Percentiles rank a stretch among this genome's conserved stretches.
Conservation (phyloP, 2,113 vertebrate species). For the Phyllostomus discolor region DNA sequence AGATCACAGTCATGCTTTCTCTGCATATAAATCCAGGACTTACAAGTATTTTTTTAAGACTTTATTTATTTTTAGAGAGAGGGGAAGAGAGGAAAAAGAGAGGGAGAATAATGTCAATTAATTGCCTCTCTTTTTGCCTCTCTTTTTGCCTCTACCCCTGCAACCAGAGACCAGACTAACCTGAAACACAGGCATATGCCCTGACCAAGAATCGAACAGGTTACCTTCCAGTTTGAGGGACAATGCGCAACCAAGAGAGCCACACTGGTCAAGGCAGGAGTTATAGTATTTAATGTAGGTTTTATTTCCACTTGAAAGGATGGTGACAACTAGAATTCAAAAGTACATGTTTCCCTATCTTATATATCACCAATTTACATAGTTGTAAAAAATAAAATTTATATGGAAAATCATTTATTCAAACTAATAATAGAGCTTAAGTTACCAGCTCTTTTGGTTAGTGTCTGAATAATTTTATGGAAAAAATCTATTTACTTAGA, state of each 20-base stretch:
- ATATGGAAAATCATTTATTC: background rate
- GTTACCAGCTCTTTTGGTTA: background rate
- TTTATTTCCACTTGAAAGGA: background rate
- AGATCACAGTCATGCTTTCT: background rate
- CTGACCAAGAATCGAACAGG: too few species aligned
- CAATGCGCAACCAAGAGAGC: too few species aligned
- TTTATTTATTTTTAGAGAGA: too few species aligned
- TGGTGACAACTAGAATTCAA: background rate
- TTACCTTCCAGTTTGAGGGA: too few species aligned
- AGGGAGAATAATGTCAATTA: too few species aligned
- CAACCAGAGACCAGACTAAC: too few species aligned
- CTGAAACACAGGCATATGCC: too few species aligned
- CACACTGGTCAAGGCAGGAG: background rate
- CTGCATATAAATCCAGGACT: background rate
- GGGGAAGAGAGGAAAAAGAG: too few species aligned
- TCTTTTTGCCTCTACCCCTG: too few species aligned
- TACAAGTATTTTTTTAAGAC: background rate
- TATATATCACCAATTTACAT: background rate
- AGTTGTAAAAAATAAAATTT: background rate
- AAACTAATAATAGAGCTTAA: background rate
- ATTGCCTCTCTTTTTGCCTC: too few species aligned
- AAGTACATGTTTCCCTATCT: background rate
- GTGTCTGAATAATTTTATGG: background rate
- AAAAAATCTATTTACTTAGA: background rate
- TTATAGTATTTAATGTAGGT: background rate